Conservation (phyloP, 2,797 vertebrate species). For the Streptopelia turtur region DNA sequence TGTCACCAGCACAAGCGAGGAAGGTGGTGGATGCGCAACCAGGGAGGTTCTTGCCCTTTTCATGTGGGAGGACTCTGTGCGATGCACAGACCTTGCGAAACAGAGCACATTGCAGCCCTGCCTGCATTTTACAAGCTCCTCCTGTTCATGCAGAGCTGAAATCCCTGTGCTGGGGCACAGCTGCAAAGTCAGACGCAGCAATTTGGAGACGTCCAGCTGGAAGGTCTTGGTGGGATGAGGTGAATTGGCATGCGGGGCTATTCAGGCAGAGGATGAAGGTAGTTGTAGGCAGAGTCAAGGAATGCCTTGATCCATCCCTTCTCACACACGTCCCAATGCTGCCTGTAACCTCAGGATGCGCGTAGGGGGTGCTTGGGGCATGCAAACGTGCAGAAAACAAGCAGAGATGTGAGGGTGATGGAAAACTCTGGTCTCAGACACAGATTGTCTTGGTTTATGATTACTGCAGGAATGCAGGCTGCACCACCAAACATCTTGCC, state of each 20-base stretch:
- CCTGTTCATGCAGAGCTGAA: neutral
- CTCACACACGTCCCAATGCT: neutral
- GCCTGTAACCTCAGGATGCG: neutral
- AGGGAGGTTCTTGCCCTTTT: neutral
- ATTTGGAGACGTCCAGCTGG: neutral
- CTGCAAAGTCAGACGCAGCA: neutral
- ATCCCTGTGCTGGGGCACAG: neutral
- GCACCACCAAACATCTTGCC: neutral
- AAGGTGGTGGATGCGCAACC: neutral
- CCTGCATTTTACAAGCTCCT: neutral
- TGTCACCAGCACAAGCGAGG: neutral
- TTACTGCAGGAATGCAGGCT: neutral
- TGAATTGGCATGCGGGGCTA: rapidly evolving
- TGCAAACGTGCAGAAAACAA: neutral
- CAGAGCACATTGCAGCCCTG: neutral
- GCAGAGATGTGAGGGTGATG: neutral
- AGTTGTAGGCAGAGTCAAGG: neutral
- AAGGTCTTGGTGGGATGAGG: neutral
- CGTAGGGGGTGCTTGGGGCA: neutral
- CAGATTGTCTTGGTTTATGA: neutral
- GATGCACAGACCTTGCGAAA: neutral
- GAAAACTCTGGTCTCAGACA: neutral
- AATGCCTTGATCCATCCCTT: neutral
- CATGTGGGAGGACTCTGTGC: rapidly evolving
- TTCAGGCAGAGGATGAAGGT: neutral